Evolutionary conservation across 1,140 invertebrate species (phyloP).

Genomic region (Drosophila micromelanica): DNA sequence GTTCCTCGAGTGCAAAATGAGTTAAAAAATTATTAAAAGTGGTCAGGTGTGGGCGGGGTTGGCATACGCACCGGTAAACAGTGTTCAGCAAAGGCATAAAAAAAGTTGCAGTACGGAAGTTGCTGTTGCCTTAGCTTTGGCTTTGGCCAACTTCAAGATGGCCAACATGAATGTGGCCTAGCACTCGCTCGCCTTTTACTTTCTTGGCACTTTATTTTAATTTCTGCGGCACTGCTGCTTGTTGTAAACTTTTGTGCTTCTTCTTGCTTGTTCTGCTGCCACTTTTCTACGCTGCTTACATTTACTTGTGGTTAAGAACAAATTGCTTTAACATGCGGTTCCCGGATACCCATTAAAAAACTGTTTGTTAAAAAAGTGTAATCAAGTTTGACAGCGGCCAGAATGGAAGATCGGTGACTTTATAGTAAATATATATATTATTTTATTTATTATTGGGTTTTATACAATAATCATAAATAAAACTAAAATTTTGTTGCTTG

Average conservation of each 20-base stretch:
- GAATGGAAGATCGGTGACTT: no score
- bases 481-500: no score
- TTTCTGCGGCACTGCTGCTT: slow-evolving; percentile 53
- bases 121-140: slow-evolving; percentile 17
- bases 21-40: slow-evolving; percentile 78
- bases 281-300: slow-evolving; percentile 43
- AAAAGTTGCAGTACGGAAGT: slow-evolving; percentile 31
- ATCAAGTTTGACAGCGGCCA: neutral
- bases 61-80: slow-evolving; percentile 15
- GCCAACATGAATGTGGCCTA: slow-evolving; percentile 56
- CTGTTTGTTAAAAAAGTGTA: neutral
- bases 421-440: neutral
- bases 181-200: slow-evolving; percentile 69
- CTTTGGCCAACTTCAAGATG: slow-evolving; percentile 49
- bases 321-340: slow-evolving; percentile 70
- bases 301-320: slow-evolving; percentile 71
- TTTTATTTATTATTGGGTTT: no score
- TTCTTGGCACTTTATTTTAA: slow-evolving; percentile 81
- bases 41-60: neutral
- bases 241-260: slow-evolving; percentile 54
- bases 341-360: slow-evolving; percentile 9
- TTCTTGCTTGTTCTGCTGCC: slow-evolving; percentile 19
- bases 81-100: neutral
- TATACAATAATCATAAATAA: no score
- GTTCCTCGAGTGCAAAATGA: slow-evolving; percentile 73